Base-by-base conservation (phyloP, 2,888 invertebrate species). In the Liodrosophila aerea region DNA sequence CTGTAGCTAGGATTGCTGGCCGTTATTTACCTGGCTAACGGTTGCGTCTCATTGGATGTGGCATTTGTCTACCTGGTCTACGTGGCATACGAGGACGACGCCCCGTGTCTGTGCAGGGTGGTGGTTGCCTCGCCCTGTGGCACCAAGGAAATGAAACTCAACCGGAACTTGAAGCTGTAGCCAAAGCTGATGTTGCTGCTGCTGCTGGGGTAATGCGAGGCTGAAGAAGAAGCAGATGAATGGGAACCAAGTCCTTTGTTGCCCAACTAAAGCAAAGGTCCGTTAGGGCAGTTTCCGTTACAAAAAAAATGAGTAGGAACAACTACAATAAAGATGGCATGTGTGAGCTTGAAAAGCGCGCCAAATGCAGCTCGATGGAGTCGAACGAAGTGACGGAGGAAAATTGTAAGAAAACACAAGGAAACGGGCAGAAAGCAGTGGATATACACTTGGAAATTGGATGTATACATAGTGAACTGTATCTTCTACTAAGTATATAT, bases 81-180 rank as follows among this genome's bases (percentile, higher is more conserved):
- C n/a, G n/a, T 46, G 41, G n/a, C n/a, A 31, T 9, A 18, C 22
- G 13, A 11, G 43, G 50, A 43, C 53, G 52, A 47, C 57, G 57
- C 40, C 27, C 13, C 5, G 22, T 4, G 22, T 2, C 15, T 37
- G 22, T 41, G 60, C 51, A 31, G 62, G 69, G 73, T 69, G 64
- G 50, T 44, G n/a, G n/a, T 62, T 11, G 1, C 0, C 22, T 33
- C 8, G 11, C 16, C 8, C 18, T 29, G 7, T 2, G 53, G 74
- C 81, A 76, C 75, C 82, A 67, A 72, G 77, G 73, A 76, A 56
- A 41, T 64, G 47, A 37, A 67, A 66, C 22, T 22, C 22, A 22
- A 77, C 76, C 66, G 75, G 78, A 76, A 73, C 56, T 31, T 41
- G n/a, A 2, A 4, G n/a, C 1, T 16, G 16, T 37, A 40, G 39